Conservation (phyloP, 2,797 vertebrate genomes). For the Ctenopoma multispine region DNA sequence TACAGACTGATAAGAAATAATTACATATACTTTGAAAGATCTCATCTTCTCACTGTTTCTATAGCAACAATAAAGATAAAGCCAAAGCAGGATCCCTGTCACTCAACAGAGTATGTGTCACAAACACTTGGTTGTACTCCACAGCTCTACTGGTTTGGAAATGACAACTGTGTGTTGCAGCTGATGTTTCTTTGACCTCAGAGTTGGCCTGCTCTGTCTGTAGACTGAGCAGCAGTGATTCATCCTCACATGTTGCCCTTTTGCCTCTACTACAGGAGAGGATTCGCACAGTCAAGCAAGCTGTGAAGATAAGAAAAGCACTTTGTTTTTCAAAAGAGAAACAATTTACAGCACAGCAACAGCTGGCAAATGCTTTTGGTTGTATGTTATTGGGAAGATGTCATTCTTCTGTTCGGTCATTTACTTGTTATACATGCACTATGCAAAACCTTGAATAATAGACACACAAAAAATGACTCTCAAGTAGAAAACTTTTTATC, state of each 20-base stretch:
- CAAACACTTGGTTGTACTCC: slow-evolving; percentile 31
- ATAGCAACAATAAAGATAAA: slow-evolving; percentile 48
- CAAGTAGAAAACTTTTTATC: slow-evolving; percentile 20
- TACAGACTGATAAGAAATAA: slow-evolving; percentile 6
- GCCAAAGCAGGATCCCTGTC: neutral
- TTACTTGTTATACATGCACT: slow-evolving; percentile 7
- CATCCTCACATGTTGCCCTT: slow-evolving; percentile 68
- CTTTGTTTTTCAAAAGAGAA: slow-evolving; percentile 50
- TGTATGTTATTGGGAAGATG: slow-evolving; percentile 5
- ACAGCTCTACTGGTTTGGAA: slow-evolving; percentile 50
- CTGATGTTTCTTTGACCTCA: slow-evolving; percentile 57
- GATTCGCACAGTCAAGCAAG: slow-evolving; percentile 33
- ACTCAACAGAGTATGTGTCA: slow-evolving; percentile 41
- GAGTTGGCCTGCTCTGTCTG: slow-evolving; percentile 37
- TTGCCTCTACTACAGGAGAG: slow-evolving; percentile 52
- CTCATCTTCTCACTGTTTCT: slow-evolving; percentile 40
- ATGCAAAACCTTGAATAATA: too few relatives aligned
- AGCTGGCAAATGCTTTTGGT: neutral
- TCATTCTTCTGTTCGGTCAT: slow-evolving; percentile 3
- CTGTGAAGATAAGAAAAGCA: slow-evolving; percentile 47
- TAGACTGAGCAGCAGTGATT: slow-evolving; percentile 54
- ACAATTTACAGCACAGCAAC: slow-evolving; percentile 26
- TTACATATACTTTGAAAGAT: slow-evolving; percentile 1
- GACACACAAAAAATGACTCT: too few relatives aligned
- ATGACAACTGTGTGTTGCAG: slow-evolving; percentile 58